These are phyloP conservation scores for Trichonephila clavata DNA, from an alignment of 1,140 invertebrate species.

Conservation along the genomic window DNA sequence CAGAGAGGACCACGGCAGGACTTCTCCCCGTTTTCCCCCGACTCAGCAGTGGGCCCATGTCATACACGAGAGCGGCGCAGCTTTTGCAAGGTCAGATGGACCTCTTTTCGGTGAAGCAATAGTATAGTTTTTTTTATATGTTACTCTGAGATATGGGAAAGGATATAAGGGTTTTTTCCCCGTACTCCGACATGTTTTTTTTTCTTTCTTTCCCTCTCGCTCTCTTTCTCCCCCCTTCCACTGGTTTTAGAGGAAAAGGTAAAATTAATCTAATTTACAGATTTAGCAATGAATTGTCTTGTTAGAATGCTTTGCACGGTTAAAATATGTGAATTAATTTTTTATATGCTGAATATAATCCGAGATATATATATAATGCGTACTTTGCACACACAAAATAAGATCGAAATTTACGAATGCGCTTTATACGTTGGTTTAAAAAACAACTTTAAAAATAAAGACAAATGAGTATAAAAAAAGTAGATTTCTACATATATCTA, in stretches of 20 bases:
- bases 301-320: background rate
- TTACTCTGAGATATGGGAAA: conserved; percentile 31
- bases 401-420: too few species aligned
- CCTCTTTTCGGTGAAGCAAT: background rate
- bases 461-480: too few species aligned
- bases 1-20: conserved; percentile 42
- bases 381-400: too few species aligned
- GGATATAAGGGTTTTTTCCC: background rate
- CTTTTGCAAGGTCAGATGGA: conserved; percentile 21
- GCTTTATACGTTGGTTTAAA: too few species aligned
- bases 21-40: background rate
- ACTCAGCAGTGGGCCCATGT: conserved; percentile 42
- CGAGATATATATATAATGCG: too few species aligned
- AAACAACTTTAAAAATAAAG: too few species aligned
- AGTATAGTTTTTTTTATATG: background rate
- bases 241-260: conserved; percentile 22
- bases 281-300: background rate
- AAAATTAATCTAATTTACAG: background rate
- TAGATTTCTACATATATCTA: too few species aligned
- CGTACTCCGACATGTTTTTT: background rate
- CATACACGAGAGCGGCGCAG: background rate
- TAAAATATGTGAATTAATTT: background rate
- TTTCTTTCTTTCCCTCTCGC: background rate
- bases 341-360: too few species aligned
- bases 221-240: too few species aligned